These are phyloP conservation scores for Amphibalanus amphitrite DNA, from an alignment of 1,140 invertebrate species.

Conservation along the genomic window DNA sequence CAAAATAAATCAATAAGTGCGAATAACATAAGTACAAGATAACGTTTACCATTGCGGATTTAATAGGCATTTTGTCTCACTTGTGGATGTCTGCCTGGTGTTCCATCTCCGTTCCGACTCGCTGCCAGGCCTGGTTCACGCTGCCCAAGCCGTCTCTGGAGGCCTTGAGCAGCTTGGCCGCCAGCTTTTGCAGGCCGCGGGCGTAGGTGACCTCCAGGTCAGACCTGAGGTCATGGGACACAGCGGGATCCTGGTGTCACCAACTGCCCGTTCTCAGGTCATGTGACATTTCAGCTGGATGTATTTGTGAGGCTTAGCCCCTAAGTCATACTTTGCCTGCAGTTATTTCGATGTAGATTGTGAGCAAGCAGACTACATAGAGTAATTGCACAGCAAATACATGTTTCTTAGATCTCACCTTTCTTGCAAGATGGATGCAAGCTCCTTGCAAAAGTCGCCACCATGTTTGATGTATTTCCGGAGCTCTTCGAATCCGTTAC, in stretches of 20 bases:
- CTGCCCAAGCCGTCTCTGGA: slow-evolving; percentile 54
- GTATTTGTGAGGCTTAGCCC: too few species aligned
- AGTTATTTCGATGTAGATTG: too few species aligned
- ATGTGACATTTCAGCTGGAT: too few species aligned
- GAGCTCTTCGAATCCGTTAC: slow-evolving; percentile 82
- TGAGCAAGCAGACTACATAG: too few species aligned
- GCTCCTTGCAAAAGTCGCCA: slow-evolving; percentile 81
- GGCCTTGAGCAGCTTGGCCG: slow-evolving; percentile 63
- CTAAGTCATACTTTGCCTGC: too few species aligned
- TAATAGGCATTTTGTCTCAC: slow-evolving; percentile 27
- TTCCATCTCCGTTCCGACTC: slow-evolving; percentile 76
- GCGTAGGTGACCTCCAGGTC: slow-evolving; percentile 77
- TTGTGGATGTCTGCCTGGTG: slow-evolving; percentile 70
- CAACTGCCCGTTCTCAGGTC: too few species aligned
- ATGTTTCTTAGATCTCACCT: slow-evolving; percentile 50
- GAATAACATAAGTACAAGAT: too few species aligned
- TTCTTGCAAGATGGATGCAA: slow-evolving; percentile 71
- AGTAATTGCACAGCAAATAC: too few species aligned
- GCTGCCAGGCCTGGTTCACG: slow-evolving; percentile 72
- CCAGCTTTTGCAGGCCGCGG: slow-evolving; percentile 70
- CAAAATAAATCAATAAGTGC: too few species aligned
- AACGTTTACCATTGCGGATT: too few species aligned
- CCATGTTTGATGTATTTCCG: slow-evolving; percentile 80
- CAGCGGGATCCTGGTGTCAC: too few species aligned
- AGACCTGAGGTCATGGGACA: slow-evolving; percentile 39